Base-by-base conservation (phyloP, 1,140 invertebrate genomes). In the Zaprionus vittiger region DNA sequence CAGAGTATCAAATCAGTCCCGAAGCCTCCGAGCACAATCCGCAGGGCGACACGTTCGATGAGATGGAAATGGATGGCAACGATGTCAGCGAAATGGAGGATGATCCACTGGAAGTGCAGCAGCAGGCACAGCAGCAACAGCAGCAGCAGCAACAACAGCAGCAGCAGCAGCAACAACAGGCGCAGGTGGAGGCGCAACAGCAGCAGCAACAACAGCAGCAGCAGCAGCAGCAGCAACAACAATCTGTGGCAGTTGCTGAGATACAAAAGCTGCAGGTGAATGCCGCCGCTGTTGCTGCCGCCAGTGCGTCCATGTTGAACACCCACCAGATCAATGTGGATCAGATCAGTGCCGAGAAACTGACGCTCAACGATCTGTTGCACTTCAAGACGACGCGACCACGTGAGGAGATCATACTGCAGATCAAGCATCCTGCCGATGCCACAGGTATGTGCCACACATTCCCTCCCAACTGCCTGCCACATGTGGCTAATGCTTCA, bases 351-450 rank as follows among this genome's bases (percentile, higher is more conserved):
- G 79, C 92, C 7, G 92, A 92, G 5, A 92, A 93, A 22, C 57
- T 92, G 1, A 91, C 80, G 17, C 79, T 93, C 9, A 92, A 77
- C 69, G 92, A 93, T 81, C 66, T 93, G 70, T 56, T 93, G 61
- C 85, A 91, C 59, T 93, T 93, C 24, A 93, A 92, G 66, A 41
- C 84, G 28, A 56, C 84, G 66, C 81, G 91, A 4, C 91, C 87
- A 9, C 78, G 91, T 4, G 91, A 92, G n/a, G 91, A 92, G 69
- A 92, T 92, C 28, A 92, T 92, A 26, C 68, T 92, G 52, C 91
- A 92, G 54, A 89, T 92, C 60, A 92, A 92, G 62, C 91, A 91
- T 81, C 91, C 89, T 14, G 9, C 83, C 7, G 91, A 91, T 71
- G 73, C 80, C 0, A 83, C 90, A 52, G 79, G 91, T 92, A 44